phyloP scores from a whole-genome alignment of 1,140 invertebrate species.

The Plutomurus gul region DNA sequence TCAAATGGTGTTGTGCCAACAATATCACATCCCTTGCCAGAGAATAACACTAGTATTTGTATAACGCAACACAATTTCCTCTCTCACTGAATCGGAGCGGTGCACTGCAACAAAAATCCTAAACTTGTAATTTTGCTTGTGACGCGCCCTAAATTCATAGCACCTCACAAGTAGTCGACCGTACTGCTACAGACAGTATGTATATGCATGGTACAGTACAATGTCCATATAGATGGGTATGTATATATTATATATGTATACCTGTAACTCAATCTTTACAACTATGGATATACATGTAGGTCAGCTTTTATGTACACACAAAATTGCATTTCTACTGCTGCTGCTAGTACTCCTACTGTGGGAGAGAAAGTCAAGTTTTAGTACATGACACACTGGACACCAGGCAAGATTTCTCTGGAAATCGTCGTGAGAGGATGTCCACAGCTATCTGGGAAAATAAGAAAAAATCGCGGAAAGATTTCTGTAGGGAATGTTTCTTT shows the following conservation, averaged over 20 bases:
- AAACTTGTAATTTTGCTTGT: conserved; percentile 5
- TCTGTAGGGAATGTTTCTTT: neutral
- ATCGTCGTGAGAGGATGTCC: neutral
- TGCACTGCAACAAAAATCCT: neutral
- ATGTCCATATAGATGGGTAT: neutral
- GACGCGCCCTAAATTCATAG: conserved; percentile 5
- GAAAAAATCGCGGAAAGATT: neutral
- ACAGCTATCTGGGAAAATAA: neutral
- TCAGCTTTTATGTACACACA: no score
- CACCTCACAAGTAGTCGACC: neutral
- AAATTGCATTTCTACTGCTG: neutral
- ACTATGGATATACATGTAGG: no score
- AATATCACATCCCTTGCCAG: neutral
- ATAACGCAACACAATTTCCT: neutral
- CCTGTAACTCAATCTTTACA: no score
- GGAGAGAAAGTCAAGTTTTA: neutral
- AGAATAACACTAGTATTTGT: neutral
- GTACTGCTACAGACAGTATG: neutral
- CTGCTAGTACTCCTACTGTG: neutral
- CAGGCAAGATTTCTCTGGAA: neutral
- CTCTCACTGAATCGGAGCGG: neutral
- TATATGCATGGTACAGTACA: neutral
- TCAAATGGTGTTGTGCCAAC: no score
- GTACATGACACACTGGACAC: neutral
- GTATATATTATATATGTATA: no score